Percentiles rank a stretch among this genome's conserved stretches.
Conservation (phyloP, 2,797 vertebrate species). For the Threskiornis aethiopicus region DNA sequence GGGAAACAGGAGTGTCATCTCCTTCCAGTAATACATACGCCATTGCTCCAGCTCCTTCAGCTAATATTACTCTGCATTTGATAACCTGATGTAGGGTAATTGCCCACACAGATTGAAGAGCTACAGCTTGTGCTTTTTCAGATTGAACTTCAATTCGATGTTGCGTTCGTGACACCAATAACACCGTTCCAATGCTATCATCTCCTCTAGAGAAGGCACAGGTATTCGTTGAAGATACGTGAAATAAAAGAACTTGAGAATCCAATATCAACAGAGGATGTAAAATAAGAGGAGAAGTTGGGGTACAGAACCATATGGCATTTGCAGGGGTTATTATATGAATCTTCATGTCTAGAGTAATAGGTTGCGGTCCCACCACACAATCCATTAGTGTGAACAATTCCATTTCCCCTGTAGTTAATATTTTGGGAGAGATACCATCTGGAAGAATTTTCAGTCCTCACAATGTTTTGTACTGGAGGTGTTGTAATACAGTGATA, state of each 20-base stretch:
- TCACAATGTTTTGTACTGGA: not conserved
- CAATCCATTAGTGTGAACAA: accelerated
- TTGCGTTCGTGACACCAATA: not conserved
- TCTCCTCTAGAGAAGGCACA: not conserved
- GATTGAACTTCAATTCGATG: not conserved
- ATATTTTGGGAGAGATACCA: not conserved
- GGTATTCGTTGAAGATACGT: not conserved
- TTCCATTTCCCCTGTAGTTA: not conserved
- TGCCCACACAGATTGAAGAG: not conserved
- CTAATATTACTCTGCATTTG: not conserved
- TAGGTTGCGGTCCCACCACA: accelerated
- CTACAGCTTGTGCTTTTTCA: not conserved
- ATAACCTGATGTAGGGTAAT: not conserved
- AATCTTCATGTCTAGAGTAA: not conserved
- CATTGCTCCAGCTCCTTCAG: not conserved
- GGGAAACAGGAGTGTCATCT: not conserved
- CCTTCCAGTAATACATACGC: accelerated
- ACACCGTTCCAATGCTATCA: not conserved
- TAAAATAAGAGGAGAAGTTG: not conserved
- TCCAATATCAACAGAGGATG: not conserved
- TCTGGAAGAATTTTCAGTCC: not conserved
- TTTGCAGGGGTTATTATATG: not conserved
- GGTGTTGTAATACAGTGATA: not conserved
- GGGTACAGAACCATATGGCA: not conserved
- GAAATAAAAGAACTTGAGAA: not conserved